Evolutionary conservation across 2,797 vertebrate genomes (phyloP).

Genomic region (Cyprinella venusta): DNA sequence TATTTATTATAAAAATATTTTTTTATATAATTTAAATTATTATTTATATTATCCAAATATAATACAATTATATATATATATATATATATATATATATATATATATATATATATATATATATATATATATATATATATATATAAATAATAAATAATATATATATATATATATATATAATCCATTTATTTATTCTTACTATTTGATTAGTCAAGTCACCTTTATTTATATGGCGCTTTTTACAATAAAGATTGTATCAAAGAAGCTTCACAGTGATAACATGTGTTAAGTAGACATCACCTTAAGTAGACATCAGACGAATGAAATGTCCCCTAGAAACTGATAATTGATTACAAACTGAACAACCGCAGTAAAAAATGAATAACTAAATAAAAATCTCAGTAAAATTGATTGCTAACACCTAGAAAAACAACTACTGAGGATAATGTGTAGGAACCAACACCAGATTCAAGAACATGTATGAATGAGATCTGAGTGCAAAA

Average conservation of each 20-base stretch:
- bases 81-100: no score
- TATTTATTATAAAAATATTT: no score
- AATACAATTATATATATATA: not conserved
- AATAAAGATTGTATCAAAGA: no score
- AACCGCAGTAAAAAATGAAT: not conserved
- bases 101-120: no score
- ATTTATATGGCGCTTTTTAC: no score
- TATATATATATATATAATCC: no score
- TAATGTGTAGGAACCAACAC: not conserved
- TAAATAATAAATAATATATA: no score
- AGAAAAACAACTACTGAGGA: not conserved
- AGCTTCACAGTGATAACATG: no score
- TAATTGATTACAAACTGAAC: not conserved
- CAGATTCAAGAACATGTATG: not conserved
- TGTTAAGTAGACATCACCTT: no score
- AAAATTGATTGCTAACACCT: not conserved
- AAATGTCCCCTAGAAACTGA: not conserved
- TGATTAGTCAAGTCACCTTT: not conserved
- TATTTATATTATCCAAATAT: not conserved
- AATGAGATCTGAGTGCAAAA: constrained; percentile 12
- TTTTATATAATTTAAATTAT: no score
- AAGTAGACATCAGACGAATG: no score
- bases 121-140: no score
- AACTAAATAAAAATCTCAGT: not conserved
- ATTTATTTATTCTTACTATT: not conserved